phyloP scores from a whole-genome alignment of 2,113 vertebrate species.

The Sterrhoptilus dennistouni region DNA sequence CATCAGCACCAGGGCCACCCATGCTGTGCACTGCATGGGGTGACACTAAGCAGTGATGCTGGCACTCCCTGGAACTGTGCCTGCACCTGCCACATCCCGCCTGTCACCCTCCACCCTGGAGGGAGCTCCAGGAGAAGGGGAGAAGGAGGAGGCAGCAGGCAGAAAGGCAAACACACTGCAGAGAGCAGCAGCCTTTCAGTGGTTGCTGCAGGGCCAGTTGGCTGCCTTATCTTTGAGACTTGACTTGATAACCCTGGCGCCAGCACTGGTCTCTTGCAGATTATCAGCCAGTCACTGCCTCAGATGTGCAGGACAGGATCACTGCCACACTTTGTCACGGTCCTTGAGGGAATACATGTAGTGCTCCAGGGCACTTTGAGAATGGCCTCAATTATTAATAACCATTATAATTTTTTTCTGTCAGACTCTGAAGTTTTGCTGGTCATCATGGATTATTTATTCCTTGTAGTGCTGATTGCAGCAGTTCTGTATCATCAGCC shows the following conservation, averaged over 20 bases:
- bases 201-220: not conserved
- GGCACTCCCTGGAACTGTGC: not conserved
- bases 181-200: not conserved
- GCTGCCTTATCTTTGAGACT: constrained; percentile 24
- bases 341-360: not conserved
- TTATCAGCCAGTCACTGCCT: not conserved
- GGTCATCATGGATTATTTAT: constrained; percentile 31
- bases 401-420: not conserved
- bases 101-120: not conserved
- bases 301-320: constrained; percentile 39
- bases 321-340: not conserved
- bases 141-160: not conserved
- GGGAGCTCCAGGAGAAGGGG: not conserved
- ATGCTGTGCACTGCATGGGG: accelerated
- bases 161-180: not conserved
- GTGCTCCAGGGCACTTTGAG: not conserved
- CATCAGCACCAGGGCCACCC: not conserved
- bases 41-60: not conserved
- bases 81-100: accelerated
- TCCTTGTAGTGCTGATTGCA: not conserved
- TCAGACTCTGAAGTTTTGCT: not conserved
- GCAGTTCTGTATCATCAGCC: not conserved
- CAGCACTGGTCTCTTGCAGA: not conserved
- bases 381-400: constrained; percentile 41
- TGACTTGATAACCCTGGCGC: constrained; percentile 50